phyloP scores from a whole-genome alignment of 2,113 vertebrate genomes.

The Tychaedon coryphoeus region DNA sequence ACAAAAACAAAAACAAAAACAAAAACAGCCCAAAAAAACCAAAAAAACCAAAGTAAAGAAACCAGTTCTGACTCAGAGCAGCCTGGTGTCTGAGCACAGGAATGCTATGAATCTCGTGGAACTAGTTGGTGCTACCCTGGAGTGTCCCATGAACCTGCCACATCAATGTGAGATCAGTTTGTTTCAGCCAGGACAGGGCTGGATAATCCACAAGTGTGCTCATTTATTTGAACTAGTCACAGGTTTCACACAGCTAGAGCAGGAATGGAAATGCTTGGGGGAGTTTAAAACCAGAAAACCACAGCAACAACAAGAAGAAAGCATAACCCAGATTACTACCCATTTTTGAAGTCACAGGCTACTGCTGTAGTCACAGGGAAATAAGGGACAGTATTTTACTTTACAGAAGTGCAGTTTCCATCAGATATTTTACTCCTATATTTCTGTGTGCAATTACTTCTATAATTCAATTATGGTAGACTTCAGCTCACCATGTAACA shows the following conservation, averaged over 20 bases:
- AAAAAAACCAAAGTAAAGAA: background rate
- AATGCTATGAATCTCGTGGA: background rate
- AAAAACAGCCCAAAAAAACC: no score
- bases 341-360: background rate
- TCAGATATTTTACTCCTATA: background rate
- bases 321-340: background rate
- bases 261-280: background rate
- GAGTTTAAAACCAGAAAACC: background rate
- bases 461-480: background rate
- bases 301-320: rapidly evolving
- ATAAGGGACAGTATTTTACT: background rate
- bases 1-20: no score
- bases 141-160: background rate
- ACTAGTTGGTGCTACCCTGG: background rate
- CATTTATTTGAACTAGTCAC: background rate
- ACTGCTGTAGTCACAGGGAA: background rate
- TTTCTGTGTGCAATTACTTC: background rate
- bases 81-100: background rate
- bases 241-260: background rate
- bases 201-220: background rate
- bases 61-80: background rate
- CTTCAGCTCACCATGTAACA: background rate
- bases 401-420: background rate
- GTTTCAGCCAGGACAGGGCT: background rate
- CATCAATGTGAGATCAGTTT: background rate